A percentile compares a stretch with the other conserved stretches of the same genome.
phyloP scores from a whole-genome alignment of 2,888 invertebrate species.

The Amiota mariae region DNA sequence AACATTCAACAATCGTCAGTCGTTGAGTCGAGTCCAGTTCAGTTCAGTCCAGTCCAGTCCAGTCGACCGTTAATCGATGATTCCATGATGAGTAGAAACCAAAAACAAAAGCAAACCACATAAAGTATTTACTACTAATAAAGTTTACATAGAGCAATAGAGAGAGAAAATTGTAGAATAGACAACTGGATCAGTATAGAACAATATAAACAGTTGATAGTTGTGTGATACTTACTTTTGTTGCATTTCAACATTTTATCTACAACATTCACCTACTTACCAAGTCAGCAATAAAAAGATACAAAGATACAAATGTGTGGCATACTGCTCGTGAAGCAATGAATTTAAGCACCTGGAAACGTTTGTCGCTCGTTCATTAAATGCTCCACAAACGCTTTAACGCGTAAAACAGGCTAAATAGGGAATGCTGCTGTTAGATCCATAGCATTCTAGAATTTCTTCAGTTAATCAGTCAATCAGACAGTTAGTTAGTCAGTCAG shows the following conservation, averaged over 20 bases:
- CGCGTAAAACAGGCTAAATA: slow-evolving; percentile 20
- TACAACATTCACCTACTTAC: slow-evolving; percentile 15
- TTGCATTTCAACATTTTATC: neutral
- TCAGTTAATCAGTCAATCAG: neutral
- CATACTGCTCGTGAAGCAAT: neutral
- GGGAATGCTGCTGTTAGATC: neutral
- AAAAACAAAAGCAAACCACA: neutral
- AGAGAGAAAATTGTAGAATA: too few species aligned
- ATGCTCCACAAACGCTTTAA: slow-evolving; percentile 22
- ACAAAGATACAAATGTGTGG: neutral
- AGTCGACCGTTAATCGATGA: neutral
- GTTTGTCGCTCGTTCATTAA: neutral
- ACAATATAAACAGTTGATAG: too few species aligned
- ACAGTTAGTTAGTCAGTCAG: neutral
- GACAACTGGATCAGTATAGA: too few species aligned
- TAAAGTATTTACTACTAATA: neutral
- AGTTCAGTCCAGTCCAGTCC: too few species aligned
- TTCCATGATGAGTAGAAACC: neutral
- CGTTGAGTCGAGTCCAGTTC: too few species aligned
- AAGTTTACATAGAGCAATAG: too few species aligned
- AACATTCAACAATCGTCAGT: too few species aligned
- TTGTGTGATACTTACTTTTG: neutral
- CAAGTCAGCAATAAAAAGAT: neutral
- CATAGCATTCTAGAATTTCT: neutral
- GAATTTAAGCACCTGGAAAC: slow-evolving; percentile 2